phyloP scores from a whole-genome alignment of 2,888 invertebrate genomes.

The Dryococelus australis region DNA sequence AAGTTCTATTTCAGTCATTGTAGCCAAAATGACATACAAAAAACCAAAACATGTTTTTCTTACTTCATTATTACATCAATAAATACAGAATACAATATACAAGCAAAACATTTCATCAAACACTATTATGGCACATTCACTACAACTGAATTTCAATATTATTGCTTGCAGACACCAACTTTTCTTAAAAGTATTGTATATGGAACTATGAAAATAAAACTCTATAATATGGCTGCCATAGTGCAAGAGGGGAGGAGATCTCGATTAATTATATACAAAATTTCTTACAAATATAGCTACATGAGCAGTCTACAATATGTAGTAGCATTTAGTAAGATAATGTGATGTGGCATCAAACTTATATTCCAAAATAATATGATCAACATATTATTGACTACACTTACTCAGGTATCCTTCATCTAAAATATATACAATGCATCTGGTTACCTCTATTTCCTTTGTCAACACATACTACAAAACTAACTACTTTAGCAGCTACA shows the following conservation, averaged over 20 bases:
- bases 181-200: background rate
- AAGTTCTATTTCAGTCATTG: no score
- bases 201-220: background rate
- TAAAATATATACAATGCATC: background rate
- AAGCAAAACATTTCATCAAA: background rate
- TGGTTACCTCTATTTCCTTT: background rate
- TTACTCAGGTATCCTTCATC: conserved; percentile 1
- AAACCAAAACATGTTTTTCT: background rate
- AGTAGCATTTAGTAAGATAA: background rate
- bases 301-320: background rate
- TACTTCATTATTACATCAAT: background rate
- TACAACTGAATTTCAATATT: background rate
- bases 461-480: background rate
- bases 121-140: background rate
- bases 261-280: background rate
- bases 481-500: background rate
- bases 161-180: conserved; percentile 10
- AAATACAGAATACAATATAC: background rate
- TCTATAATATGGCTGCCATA: conserved; percentile 1
- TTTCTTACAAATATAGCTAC: conserved; percentile 6
- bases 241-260: conserved; percentile 16
- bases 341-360: background rate
- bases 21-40: background rate
- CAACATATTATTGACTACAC: background rate
- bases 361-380: background rate